These are phyloP conservation scores for Nemopilema nomurai DNA, from an alignment of 30 jellyfish, hydroid and myxozoan genomes.

Conservation along the genomic window DNA sequence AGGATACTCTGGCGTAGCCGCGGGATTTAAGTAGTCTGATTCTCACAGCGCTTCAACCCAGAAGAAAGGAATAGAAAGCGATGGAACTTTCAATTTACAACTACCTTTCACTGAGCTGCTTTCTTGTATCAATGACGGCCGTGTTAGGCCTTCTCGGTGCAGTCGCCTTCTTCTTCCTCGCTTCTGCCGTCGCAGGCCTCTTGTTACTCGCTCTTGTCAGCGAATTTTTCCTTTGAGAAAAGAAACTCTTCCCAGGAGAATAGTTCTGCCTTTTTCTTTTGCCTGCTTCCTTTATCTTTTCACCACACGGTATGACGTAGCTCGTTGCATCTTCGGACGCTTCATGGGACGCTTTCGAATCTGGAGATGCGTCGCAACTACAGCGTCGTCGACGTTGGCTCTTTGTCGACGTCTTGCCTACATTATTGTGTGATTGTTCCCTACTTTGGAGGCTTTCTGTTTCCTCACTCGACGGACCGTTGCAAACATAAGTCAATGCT, in stretches of 20 bases:
- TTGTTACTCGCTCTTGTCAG: conserved; percentile 18
- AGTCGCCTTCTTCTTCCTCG: conserved; percentile 4
- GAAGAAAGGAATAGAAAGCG: neutral
- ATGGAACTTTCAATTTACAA: neutral
- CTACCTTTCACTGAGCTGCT: neutral
- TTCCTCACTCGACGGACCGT: conserved; percentile 39
- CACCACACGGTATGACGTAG: conserved; percentile 51
- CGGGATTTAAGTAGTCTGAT: too few relatives aligned
- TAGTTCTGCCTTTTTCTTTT: neutral
- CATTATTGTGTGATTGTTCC: neutral
- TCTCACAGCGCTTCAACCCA: too few relatives aligned
- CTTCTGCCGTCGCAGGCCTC: conserved; percentile 42
- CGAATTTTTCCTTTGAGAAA: conserved; percentile 55
- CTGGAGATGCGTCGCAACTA: conserved; percentile 1
- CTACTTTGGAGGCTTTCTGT: conserved; percentile 38
- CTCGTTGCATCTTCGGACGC: conserved; percentile 36
- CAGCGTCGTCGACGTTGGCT: neutral
- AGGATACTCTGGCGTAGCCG: too few relatives aligned
- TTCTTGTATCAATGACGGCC: conserved; percentile 33
- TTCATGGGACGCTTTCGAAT: conserved; percentile 39
- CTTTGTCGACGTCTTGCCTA: neutral
- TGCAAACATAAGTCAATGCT: conserved; percentile 3
- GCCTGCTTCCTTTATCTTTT: conserved; percentile 21
- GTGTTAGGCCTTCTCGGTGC: conserved; percentile 55
- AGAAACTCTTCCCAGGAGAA: conserved; percentile 60